These are phyloP conservation scores for Drosophila sordidapex DNA, from an alignment of 2,888 invertebrate species.

Conservation along the genomic window DNA sequence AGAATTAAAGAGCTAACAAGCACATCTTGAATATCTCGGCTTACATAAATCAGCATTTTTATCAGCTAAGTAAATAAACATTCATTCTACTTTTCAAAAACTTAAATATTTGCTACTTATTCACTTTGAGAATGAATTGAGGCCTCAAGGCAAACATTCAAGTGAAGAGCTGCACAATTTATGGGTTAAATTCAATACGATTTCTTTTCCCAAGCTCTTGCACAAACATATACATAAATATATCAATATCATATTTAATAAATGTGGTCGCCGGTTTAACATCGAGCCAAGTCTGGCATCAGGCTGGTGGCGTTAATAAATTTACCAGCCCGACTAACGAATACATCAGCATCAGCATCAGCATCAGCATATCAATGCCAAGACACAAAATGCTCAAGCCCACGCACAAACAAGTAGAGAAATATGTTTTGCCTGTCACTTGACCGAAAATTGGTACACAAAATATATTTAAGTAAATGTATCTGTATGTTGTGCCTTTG, in stretches of 20 bases:
- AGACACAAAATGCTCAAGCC: constrained; percentile 29
- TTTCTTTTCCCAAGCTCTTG: not conserved
- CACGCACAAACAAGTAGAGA: constrained; percentile 12
- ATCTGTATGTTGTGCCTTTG: constrained; percentile 18
- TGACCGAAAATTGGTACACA: constrained; percentile 59
- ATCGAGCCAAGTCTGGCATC: constrained; percentile 53
- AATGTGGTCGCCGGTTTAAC: constrained; percentile 44
- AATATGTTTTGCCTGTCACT: constrained; percentile 38
- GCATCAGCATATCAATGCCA: constrained; percentile 64
- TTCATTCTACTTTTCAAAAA: not conserved
- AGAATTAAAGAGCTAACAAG: not conserved
- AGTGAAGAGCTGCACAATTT: constrained; percentile 19
- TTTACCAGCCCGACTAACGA: constrained; percentile 43
- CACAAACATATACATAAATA: constrained; percentile 59
- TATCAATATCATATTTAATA: constrained; percentile 75
- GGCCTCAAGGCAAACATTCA: constrained; percentile 28
- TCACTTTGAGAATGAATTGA: constrained; percentile 12
- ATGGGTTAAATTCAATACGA: constrained; percentile 9
- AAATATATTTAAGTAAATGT: constrained; percentile 44
- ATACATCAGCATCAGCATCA: constrained; percentile 71
- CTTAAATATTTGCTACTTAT: not conserved
- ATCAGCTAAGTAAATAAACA: not conserved
- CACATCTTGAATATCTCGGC: not conserved
- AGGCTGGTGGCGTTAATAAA: constrained; percentile 70
- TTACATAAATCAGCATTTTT: not conserved